Evolutionary conservation across 2,888 invertebrate species (phyloP).

Genomic region (Embidobia sp.): DNA sequence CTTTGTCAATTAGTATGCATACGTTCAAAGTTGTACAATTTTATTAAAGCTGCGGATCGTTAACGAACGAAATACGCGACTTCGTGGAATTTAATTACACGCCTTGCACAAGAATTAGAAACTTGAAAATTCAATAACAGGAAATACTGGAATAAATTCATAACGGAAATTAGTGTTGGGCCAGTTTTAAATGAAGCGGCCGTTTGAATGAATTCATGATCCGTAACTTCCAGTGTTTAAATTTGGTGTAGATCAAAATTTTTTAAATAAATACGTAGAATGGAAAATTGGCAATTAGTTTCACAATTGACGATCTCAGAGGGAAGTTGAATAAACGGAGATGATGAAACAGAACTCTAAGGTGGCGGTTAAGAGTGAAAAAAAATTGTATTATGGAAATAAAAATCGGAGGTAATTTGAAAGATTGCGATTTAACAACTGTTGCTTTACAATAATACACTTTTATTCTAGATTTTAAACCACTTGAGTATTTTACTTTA

Average conservation of each 20-base stretch:
- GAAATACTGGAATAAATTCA: conserved; percentile 55
- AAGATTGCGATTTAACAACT: no score
- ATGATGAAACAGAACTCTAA: no score
- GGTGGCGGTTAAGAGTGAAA: neutral
- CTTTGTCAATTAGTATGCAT: conserved; percentile 31
- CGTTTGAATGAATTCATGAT: conserved; percentile 30
- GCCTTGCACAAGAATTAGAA: conserved; percentile 52
- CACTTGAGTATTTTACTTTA: no score
- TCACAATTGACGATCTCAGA: no score
- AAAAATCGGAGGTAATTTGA: no score
- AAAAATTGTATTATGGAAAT: no score
- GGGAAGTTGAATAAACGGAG: no score
- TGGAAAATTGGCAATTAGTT: no score
- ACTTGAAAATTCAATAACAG: conserved; percentile 54
- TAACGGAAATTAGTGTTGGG: conserved; percentile 52
- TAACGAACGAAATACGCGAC: conserved; percentile 29
- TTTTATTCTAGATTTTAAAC: no score
- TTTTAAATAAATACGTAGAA: neutral
- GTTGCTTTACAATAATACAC: no score
- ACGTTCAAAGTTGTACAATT: conserved; percentile 27
- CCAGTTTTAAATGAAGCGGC: conserved; percentile 36
- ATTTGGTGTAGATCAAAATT: conserved; percentile 12
- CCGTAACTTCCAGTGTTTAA: conserved; percentile 30
- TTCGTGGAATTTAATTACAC: conserved; percentile 43
- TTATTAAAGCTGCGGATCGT: conserved; percentile 34